Evolutionary conservation across 2,797 vertebrate species (phyloP), one percentile per base, ranked within the genome.

Genomic region (Sphenodon punctatus): DNA sequence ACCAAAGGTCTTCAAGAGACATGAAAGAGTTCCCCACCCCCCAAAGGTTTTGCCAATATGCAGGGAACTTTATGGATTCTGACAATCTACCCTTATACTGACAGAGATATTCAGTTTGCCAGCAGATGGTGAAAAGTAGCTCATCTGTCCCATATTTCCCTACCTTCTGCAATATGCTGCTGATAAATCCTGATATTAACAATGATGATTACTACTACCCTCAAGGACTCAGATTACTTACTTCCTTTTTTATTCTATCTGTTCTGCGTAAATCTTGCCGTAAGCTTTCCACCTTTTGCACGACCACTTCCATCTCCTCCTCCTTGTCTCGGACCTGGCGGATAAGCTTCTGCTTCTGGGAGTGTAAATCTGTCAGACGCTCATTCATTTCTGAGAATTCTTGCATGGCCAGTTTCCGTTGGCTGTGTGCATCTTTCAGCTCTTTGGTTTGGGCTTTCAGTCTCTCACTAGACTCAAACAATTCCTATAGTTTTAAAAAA

Each of bases 361-460:
- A 98, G 96, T 97, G 97, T 94, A 99, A 95, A 64, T 99, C 98
- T 43, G 98, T 98, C 84, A 99, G 97, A 61, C 96, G 97, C 92
- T 98, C 98, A 67, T 98, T 99, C 91, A 99, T 97, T 95, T 99
- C 98, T 56, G 98, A 98, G 95, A 99, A 99, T 92, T 99, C 98
- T 91, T 98, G 97, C 97, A 99, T 97, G 91, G 98, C 97, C 95
- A 99, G 92, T 94, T 98, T 99, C 92, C 97, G 97, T 95, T 99
- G 99, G 93, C 97, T 97, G 94, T 99, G 98, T 67, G 98, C 97
- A 63, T 99, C 99, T 95, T 99, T 99, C 94, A 99, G 96, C 79
- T 99, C 99, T 94, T 99, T 99, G 70, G 97, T 97, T 94, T 99
- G 99, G 89, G 95, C 95, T 95, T 97, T 97, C 94, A 97, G 95